A percentile compares a stretch with the other conserved stretches of the same genome.
Evolutionary conservation across 1,140 invertebrate genomes (phyloP).

Genomic region (Homarus americanus): DNA sequence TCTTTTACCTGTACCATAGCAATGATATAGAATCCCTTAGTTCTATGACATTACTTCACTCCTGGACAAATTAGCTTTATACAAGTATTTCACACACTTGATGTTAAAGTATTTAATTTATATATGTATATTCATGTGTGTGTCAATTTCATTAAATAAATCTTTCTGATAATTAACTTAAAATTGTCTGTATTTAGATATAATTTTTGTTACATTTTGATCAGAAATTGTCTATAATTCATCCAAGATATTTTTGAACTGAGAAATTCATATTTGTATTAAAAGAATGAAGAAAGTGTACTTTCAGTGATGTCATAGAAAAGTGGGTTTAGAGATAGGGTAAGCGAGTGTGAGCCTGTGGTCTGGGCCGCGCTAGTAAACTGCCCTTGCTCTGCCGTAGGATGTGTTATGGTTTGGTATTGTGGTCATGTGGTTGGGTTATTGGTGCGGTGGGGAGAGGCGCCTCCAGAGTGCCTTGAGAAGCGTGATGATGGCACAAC

Average conservation of each 20-base stretch:
- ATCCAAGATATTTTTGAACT: neutral
- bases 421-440: slow-evolving; percentile 73
- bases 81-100: neutral
- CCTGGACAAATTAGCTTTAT: slow-evolving; percentile 6
- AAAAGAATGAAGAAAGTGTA: neutral
- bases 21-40: slow-evolving; percentile 52
- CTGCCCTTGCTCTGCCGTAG: slow-evolving; percentile 71
- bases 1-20: slow-evolving; percentile 64
- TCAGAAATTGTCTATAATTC: neutral
- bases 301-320: slow-evolving; percentile 29
- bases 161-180: too few relatives aligned
- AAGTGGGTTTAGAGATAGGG: slow-evolving; percentile 39
- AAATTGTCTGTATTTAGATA: neutral
- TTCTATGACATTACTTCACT: slow-evolving; percentile 62
- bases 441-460: slow-evolving; percentile 64
- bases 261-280: neutral
- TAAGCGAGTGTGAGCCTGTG: slow-evolving; percentile 46
- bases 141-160: neutral
- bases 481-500: slow-evolving; percentile 58
- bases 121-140: neutral
- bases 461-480: slow-evolving; percentile 67
- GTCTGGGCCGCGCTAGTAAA: slow-evolving; percentile 67
- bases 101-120: neutral
- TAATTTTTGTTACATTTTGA: neutral
- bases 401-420: slow-evolving; percentile 73